Base-by-base conservation (phyloP, 2,797 vertebrate genomes). In the Hyperoplus lanceolatus region DNA sequence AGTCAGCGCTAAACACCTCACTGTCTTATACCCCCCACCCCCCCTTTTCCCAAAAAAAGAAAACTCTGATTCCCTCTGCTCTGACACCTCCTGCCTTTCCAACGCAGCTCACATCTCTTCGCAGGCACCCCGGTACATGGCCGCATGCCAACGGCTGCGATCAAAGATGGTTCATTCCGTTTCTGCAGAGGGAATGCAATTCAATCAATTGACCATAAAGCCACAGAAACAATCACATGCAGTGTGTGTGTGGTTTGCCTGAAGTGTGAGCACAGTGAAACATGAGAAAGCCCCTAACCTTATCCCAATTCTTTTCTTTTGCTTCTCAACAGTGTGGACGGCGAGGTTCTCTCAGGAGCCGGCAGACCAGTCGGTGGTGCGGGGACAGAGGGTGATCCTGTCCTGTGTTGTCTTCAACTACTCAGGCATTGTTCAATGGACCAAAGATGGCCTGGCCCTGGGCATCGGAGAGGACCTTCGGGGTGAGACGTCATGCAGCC, bases 341-440 rank as follows among this genome's bases (percentile, higher is more conserved):
- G 96, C 96, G 0, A 96, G 97, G 75, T 98, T 99, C 92, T 96
- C 96, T 81, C 97, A 98, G 94, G 97, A 99, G 93, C 98, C 98
- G 0, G 95, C 96, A 46, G 97, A 99, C 91, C 97, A 97, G 95
- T 97, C 96, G 0, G 97, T 99, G 94, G 97, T 98, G 77, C 96
- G 97, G 4, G 97, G 97, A 54, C 96, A 97, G 91, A 94, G 93
- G 84, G 97, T 96, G 1, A 92, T 97, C 73, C 95, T 98, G 66
- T 96, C 96, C 87, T 99, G 97, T 0, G 96, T 98, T 76, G 96
- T 99, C 84, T 96, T 97, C 90, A 99, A 99, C 89, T 99, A 99
- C 92, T 97, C 97, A 0, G 97, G 97, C 59, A 99, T 99, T 42
- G 97, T 99, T 87, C 98, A 99, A 91, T 99, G 98, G 98, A 99